phyloP scores from a whole-genome alignment of 2,888 invertebrate species.

The Corythucha ciliata region DNA sequence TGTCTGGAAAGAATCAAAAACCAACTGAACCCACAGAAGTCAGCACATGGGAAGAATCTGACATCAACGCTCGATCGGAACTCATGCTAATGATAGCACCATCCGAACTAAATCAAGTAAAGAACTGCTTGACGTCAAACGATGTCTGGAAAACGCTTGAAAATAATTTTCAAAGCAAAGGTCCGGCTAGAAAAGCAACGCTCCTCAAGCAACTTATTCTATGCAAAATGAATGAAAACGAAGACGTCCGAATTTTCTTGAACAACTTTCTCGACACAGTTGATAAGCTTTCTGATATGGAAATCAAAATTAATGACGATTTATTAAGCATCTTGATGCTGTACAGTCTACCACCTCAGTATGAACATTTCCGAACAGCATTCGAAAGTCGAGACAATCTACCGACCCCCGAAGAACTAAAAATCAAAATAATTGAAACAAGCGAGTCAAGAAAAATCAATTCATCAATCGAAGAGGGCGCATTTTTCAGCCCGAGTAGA shows the following conservation, averaged over 20 bases:
- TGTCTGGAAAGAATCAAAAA: slow-evolving; percentile 6
- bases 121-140: slow-evolving; percentile 35
- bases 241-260: slow-evolving; percentile 9
- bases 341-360: slow-evolving; percentile 12
- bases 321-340: slow-evolving; percentile 14
- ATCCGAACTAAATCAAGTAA: slow-evolving; percentile 33
- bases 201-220: slow-evolving; percentile 40
- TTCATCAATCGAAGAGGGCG: too few relatives aligned
- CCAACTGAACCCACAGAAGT: slow-evolving; percentile 6
- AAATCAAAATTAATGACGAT: slow-evolving; percentile 9
- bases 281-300: slow-evolving; percentile 16
- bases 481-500: too few relatives aligned
- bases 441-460: slow-evolving; percentile 7
- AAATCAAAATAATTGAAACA: slow-evolving; percentile 20
- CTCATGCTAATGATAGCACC: slow-evolving; percentile 27
- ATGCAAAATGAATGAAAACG: slow-evolving; percentile 38
- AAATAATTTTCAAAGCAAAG: slow-evolving; percentile 5
- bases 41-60: slow-evolving; percentile 14
- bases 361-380: slow-evolving; percentile 18
- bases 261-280: slow-evolving; percentile 13
- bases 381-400: slow-evolving; percentile 15
- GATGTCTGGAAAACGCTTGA: slow-evolving; percentile 38
- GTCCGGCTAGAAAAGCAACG: slow-evolving; percentile 40
- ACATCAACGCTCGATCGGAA: slow-evolving; percentile 15
- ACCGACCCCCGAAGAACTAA: slow-evolving; percentile 10